These are phyloP conservation scores for Hylaeus anthracinus DNA, from an alignment of 1,140 invertebrate genomes.

Conservation along the genomic window DNA sequence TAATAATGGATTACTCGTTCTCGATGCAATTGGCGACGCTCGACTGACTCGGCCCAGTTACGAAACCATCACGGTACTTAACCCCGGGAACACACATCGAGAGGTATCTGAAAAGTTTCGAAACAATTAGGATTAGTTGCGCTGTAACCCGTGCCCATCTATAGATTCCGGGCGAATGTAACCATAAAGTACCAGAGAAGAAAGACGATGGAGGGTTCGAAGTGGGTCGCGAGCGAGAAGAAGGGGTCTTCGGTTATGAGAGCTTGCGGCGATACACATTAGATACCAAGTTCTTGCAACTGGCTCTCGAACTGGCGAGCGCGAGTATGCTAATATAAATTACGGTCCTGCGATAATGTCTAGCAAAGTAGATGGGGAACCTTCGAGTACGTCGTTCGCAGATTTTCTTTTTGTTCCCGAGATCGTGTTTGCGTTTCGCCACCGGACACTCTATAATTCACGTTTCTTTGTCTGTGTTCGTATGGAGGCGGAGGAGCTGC, in stretches of 20 bases:
- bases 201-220: slow-evolving; percentile 26
- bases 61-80: slow-evolving; percentile 57
- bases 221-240: slow-evolving; percentile 4
- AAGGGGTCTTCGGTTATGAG: slow-evolving; percentile 39
- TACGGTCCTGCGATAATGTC: slow-evolving; percentile 55
- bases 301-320: slow-evolving; percentile 48
- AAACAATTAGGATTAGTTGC: slow-evolving; percentile 67
- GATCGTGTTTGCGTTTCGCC: background rate
- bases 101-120: slow-evolving; percentile 65
- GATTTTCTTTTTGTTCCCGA: slow-evolving; percentile 30
- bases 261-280: slow-evolving; percentile 69
- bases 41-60: slow-evolving; percentile 54
- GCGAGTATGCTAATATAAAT: slow-evolving; percentile 58
- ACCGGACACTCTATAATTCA: slow-evolving; percentile 30
- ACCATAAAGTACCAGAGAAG: slow-evolving; percentile 55
- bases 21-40: slow-evolving; percentile 48
- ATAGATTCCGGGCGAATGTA: slow-evolving; percentile 59
- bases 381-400: slow-evolving; percentile 11
- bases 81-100: slow-evolving; percentile 55
- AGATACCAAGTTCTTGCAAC: slow-evolving; percentile 70
- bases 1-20: slow-evolving; percentile 49
- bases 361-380: slow-evolving; percentile 33
- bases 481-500: background rate
- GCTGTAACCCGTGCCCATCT: slow-evolving; percentile 45
- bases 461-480: slow-evolving; percentile 27